Percentiles rank a stretch among this genome's conserved stretches.
Evolutionary conservation across 2,888 invertebrate genomes (phyloP).

Genomic region (Synergus gifuensis): DNA sequence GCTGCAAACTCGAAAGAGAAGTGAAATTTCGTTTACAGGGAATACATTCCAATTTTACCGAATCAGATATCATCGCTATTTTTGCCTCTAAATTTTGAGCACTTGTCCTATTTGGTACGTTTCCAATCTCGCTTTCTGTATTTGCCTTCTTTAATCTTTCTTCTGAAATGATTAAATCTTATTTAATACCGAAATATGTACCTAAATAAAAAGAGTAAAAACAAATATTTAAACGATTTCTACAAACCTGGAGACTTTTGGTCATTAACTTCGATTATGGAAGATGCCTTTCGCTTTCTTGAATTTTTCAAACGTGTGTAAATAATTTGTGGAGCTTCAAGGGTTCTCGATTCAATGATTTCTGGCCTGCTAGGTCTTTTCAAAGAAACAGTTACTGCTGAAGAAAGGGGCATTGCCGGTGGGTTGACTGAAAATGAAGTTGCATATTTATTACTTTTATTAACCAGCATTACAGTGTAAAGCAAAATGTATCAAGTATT

Average conservation of each 20-base stretch:
- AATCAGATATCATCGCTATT: constrained; percentile 58
- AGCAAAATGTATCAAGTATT: neutral
- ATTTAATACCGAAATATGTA: neutral
- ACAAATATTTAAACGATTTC: neutral
- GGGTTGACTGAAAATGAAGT: neutral
- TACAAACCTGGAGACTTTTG: neutral
- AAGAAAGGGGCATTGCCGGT: neutral
- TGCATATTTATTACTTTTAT: neutral
- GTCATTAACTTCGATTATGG: neutral
- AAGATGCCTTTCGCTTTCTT: neutral
- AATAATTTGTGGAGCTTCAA: neutral
- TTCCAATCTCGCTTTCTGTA: neutral
- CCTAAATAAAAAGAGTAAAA: neutral
- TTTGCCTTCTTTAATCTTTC: neutral
- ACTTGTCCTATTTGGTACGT: neutral
- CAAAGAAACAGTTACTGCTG: neutral
- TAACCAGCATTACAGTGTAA: neutral
- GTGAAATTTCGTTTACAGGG: constrained; percentile 79
- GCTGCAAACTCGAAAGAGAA: constrained; percentile 79
- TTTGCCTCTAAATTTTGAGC: constrained; percentile 51
- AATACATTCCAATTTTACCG: constrained; percentile 77
- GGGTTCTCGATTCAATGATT: neutral
- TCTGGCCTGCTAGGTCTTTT: neutral
- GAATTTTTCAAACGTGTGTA: neutral
- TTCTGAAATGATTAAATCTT: neutral